phyloP scores from a whole-genome alignment of 2,888 invertebrate genomes.

The Chymomyza fuscimana region DNA sequence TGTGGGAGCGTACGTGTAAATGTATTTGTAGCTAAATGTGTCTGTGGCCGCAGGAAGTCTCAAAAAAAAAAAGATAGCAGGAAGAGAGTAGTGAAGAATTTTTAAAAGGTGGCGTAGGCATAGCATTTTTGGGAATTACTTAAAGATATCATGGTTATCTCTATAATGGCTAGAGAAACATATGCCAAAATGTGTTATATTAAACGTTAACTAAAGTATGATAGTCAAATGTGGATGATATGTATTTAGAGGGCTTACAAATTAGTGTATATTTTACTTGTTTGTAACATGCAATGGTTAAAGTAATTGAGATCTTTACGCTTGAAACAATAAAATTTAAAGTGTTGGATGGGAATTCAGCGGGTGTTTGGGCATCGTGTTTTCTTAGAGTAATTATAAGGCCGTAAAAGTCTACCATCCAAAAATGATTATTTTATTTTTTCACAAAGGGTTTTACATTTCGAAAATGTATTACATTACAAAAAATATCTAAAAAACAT shows the following conservation, averaged over 20 bases:
- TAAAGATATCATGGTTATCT: not conserved
- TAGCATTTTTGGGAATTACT: conserved; percentile 2
- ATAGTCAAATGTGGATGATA: not conserved
- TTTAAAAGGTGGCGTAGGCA: not conserved
- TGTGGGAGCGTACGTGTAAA: not conserved
- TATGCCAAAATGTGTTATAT: not conserved
- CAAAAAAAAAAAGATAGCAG: not conserved
- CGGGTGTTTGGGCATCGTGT: too few species aligned
- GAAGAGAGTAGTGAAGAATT: not conserved
- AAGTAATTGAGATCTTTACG: not conserved
- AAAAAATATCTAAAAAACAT: too few species aligned
- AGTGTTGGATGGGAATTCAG: too few species aligned
- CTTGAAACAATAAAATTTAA: too few species aligned
- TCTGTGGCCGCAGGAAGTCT: conserved; percentile 11
- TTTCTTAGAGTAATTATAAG: too few species aligned
- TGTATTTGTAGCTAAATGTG: conserved; percentile 12
- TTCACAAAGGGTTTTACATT: too few species aligned
- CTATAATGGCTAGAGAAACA: not conserved
- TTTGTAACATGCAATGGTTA: not conserved
- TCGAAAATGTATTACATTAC: too few species aligned
- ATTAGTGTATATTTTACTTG: not conserved
- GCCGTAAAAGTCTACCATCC: too few species aligned
- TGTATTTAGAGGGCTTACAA: not conserved
- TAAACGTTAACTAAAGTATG: not conserved
- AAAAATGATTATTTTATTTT: too few species aligned